Evolutionary conservation across 2,888 invertebrate species (phyloP), one percentile per base, ranked within the genome.

Genomic region (Apodemia hepburni): DNA sequence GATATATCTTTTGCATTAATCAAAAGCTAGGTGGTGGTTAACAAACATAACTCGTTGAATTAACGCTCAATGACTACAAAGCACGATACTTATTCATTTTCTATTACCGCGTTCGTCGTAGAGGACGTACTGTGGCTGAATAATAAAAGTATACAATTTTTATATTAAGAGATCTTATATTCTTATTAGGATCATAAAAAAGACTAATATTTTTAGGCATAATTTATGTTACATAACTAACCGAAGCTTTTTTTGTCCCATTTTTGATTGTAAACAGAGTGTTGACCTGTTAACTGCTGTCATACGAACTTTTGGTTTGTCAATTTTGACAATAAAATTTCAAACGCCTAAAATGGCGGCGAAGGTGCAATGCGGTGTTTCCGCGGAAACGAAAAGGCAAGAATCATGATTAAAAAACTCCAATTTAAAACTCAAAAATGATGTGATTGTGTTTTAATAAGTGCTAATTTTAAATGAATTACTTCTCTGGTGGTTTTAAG

Each of bases 361-460:
- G 82, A 76, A 82, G 87, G 88, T 88, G 89, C 89, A 89, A 85
- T 90, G 90, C 89, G 87, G 90, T 87, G 88, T 88, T 89, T 88
- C 86, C 87, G 86, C 85, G 82, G 85, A 86, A 87, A 85, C 85
- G 79, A 81, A 73, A 81, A 81, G 72, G 76, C 77, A 73, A 76
- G 74, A 84, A 83, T 84, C 83, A 84, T 88, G 87, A 87, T 84
- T 81, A 77, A 75, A 77, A 81, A 75, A 75, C 74, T 77, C 71
- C 72, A 75, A 78, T 82, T 80, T 78, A 79, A 77, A 76, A 74
- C 70, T 67, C 74, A 77, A 87, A 82, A 80, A 87, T 87, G 85
- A 76, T 81, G 75, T 82, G 77, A 76, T 71, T 82, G 80, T 78
- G 72, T 78, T 71, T 76, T 9, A 80, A 72, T 73, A 85, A 82